phyloP scores from a whole-genome alignment of 2,797 vertebrate genomes.

The Odontamblyopus rebecca region DNA sequence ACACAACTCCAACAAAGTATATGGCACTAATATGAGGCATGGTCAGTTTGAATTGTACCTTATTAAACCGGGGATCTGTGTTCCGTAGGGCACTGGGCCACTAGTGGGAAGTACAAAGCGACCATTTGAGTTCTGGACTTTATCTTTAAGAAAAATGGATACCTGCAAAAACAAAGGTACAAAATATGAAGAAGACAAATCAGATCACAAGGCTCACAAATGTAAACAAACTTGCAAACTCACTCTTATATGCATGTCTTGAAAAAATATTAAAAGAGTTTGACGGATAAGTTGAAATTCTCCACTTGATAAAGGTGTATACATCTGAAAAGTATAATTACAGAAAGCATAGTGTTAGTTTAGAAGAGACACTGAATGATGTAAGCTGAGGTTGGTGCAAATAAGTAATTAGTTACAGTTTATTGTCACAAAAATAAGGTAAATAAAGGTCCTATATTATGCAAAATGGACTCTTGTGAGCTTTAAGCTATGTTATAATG shows the following conservation, averaged over 20 bases:
- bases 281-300: slow-evolving; percentile 97
- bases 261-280: slow-evolving; percentile 95
- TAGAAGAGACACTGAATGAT: neutral
- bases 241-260: slow-evolving; percentile 98
- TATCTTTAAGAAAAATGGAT: slow-evolving; percentile 97
- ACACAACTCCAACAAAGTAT: neutral
- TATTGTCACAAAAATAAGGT: too few relatives aligned
- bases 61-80: slow-evolving; percentile 89
- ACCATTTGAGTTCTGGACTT: slow-evolving; percentile 96
- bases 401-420: neutral
- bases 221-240: slow-evolving; percentile 51
- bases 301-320: slow-evolving; percentile 83
- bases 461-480: too few relatives aligned
- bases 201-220: neutral
- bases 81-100: slow-evolving; percentile 90
- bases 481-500: too few relatives aligned
- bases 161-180: slow-evolving; percentile 76
- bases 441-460: too few relatives aligned
- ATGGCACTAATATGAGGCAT: neutral
- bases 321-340: slow-evolving; percentile 76
- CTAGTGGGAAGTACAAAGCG: slow-evolving; percentile 92
- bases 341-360: neutral
- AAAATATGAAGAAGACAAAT: neutral
- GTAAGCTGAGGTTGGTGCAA: neutral
- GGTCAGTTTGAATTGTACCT: slow-evolving; percentile 74